A percentile compares a stretch with the other conserved stretches of the same genome.
Conservation (phyloP, 2,113 vertebrate genomes). For the Carassius gibelio region DNA sequence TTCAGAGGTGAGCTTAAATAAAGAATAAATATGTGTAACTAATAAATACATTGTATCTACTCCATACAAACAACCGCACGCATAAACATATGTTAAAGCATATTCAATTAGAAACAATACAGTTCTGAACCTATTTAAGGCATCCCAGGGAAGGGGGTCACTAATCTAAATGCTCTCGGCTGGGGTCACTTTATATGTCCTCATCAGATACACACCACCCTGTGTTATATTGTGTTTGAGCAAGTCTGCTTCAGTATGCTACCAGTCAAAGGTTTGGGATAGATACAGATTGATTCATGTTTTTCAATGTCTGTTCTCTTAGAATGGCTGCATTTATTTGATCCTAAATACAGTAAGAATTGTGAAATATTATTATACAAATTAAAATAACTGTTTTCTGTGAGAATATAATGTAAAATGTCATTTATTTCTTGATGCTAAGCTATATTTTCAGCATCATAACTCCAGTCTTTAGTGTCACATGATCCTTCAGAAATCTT, state of each 20-base stretch:
- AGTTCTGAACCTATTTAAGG: constrained; percentile 68
- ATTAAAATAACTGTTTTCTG: not conserved
- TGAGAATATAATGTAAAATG: not conserved
- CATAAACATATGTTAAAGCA: constrained; percentile 7
- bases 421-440: not conserved
- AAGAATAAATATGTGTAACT: constrained; percentile 51
- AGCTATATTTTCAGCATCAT: not conserved
- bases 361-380: not conserved
- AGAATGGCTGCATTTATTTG: not conserved
- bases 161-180: constrained; percentile 51
- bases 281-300: no score
- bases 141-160: constrained; percentile 62
- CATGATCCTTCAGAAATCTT: no score
- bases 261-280: not conserved
- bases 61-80: constrained; percentile 9
- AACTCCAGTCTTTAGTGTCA: no score
- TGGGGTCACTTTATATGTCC: constrained; percentile 27
- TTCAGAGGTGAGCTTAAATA: constrained; percentile 44
- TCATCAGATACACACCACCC: constrained; percentile 57
- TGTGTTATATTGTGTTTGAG: not conserved
- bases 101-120: constrained; percentile 43
- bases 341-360: not conserved
- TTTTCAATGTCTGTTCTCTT: not conserved
- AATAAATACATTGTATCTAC: constrained; percentile 44
- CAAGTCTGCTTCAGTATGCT: not conserved